Conservation (phyloP, 1,140 invertebrate genomes). For the Arion vulgaris region DNA sequence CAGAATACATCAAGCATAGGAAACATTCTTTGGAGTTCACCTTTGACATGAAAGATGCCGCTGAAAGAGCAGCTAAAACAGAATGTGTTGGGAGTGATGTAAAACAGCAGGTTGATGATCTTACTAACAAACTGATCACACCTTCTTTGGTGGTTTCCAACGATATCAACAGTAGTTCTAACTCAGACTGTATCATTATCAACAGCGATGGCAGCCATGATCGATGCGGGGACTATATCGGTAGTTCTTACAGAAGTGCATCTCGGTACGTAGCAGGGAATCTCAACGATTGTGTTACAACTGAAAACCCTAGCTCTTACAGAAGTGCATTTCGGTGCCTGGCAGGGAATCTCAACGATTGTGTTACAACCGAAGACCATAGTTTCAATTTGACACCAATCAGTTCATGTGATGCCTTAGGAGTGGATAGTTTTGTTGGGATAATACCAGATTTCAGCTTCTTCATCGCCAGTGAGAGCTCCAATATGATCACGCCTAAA, state of each 20-base stretch:
- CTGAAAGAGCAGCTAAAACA: not conserved
- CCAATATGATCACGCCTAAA: not conserved
- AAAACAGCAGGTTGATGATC: not conserved
- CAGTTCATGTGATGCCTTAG: not conserved
- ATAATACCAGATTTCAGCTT: not conserved
- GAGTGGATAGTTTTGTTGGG: not conserved
- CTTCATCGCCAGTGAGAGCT: not conserved
- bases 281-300: not conserved
- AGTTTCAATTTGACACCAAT: not conserved
- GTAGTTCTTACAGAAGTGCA: not conserved
- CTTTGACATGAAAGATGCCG: not conserved
- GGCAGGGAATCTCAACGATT: not conserved
- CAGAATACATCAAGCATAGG: not conserved
- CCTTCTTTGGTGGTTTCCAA: not conserved
- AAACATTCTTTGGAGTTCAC: not conserved
- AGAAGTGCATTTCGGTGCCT: not conserved
- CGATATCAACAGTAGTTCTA: not conserved
- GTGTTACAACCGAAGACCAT: not conserved
- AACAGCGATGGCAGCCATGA: not conserved
- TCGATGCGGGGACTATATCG: not conserved
- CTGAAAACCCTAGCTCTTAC: not conserved
- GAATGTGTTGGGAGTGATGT: not conserved
- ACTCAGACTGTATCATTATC: not conserved
- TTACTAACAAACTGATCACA: not conserved
- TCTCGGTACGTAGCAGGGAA: not conserved